Evolutionary conservation across 2,113 vertebrate genomes (phyloP).

Genomic region (Ranitomeya imitator): DNA sequence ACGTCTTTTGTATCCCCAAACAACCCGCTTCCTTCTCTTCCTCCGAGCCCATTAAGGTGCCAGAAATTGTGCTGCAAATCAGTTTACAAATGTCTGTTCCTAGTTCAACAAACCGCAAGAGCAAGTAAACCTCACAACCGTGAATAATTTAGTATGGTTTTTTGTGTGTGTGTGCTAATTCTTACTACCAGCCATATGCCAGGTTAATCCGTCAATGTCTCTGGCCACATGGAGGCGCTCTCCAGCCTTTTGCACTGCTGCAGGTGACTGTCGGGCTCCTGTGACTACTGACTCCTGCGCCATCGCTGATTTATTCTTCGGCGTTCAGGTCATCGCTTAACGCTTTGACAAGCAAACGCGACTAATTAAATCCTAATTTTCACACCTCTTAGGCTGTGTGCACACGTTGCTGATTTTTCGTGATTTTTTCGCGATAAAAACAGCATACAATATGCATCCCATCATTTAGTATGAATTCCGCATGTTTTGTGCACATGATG

Average conservation of each 20-base stretch:
- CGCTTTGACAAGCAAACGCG: slow-evolving; percentile 31
- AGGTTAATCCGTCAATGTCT: not conserved
- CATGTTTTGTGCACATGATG: too few species aligned
- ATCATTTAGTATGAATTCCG: too few species aligned
- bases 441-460: too few species aligned
- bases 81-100: slow-evolving; percentile 14
- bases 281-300: slow-evolving; percentile 22
- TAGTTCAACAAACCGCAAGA: slow-evolving; percentile 52
- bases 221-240: slow-evolving; percentile 12
- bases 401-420: too few species aligned
- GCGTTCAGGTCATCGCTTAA: slow-evolving; percentile 42
- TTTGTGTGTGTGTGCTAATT: slow-evolving; percentile 45
- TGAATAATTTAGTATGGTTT: slow-evolving; percentile 45
- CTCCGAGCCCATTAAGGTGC: slow-evolving; percentile 24
- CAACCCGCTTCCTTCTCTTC: not conserved
- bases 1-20: not conserved
- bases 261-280: not conserved
- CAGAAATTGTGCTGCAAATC: slow-evolving; percentile 12
- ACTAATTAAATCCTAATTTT: slow-evolving; percentile 47
- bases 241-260: slow-evolving; percentile 2
- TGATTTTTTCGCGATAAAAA: too few species aligned
- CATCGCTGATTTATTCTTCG: not conserved
- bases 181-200: not conserved
- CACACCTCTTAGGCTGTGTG: slow-evolving; percentile 19
- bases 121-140: slow-evolving; percentile 29